These are phyloP conservation scores for Idaea dimidiata DNA, from an alignment of 2,888 invertebrate species.

Conservation along the genomic window DNA sequence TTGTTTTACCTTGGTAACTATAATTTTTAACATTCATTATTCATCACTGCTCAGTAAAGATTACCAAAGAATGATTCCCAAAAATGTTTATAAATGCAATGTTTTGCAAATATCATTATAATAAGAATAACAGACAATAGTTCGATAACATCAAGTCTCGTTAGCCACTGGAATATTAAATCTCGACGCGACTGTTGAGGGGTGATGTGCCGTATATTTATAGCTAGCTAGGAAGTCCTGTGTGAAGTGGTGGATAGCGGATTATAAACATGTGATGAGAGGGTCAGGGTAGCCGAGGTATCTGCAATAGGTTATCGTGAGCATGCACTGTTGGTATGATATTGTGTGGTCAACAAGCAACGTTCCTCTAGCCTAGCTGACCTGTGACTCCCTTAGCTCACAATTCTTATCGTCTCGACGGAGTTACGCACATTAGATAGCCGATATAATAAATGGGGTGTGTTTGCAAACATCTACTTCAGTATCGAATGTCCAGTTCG, in stretches of 20 bases:
- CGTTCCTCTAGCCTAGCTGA: conserved; percentile 62
- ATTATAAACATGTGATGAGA: conserved; percentile 37
- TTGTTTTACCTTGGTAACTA: not conserved
- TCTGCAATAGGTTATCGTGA: conserved; percentile 61
- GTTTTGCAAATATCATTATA: conserved; percentile 69
- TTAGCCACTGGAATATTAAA: conserved; percentile 39
- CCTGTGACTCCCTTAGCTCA: conserved; percentile 60
- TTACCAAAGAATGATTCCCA: conserved; percentile 42
- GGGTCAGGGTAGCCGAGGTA: conserved; percentile 56
- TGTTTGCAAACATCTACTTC: conserved; percentile 63
- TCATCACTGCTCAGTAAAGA: conserved; percentile 36
- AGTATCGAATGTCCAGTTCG: conserved; percentile 59
- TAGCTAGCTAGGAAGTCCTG: conserved; percentile 24
- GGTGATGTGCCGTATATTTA: conserved; percentile 5
- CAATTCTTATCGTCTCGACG: conserved; percentile 56
- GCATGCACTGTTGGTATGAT: conserved; percentile 64
- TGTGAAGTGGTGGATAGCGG: conserved; percentile 39
- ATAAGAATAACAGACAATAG: conserved; percentile 40
- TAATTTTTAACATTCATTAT: not conserved
- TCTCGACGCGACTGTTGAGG: conserved; percentile 24
- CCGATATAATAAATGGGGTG: conserved; percentile 73
- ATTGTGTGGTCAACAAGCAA: conserved; percentile 61
- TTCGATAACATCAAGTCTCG: conserved; percentile 53
- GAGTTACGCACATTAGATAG: conserved; percentile 73
- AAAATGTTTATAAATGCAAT: conserved; percentile 46